Percentiles rank a stretch among this genome's conserved stretches.
These are phyloP conservation scores for Hetaerina americana DNA, from an alignment of 1,140 invertebrate species.

Conservation along the genomic window DNA sequence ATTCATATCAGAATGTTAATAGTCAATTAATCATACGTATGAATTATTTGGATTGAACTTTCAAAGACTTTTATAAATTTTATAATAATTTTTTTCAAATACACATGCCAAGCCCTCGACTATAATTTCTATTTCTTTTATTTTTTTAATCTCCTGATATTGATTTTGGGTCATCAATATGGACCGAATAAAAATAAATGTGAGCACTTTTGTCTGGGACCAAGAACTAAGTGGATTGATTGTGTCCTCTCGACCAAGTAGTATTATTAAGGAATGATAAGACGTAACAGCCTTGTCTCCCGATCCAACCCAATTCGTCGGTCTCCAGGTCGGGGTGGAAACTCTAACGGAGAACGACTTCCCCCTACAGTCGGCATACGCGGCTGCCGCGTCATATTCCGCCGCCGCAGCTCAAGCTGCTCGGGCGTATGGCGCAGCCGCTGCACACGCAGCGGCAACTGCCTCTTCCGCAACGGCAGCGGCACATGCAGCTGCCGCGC, in stretches of 20 bases:
- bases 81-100: too few relatives aligned
- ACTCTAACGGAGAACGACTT: background rate
- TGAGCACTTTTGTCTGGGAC: too few relatives aligned
- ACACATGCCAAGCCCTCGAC: too few relatives aligned
- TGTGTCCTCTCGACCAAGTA: background rate
- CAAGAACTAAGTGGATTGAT: background rate
- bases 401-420: conserved; percentile 49
- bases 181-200: too few relatives aligned
- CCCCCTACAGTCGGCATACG: conserved; percentile 56
- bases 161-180: background rate
- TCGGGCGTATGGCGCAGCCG: conserved; percentile 51
- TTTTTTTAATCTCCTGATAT: background rate
- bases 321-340: background rate
- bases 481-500: conserved; percentile 43
- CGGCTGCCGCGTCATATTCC: conserved; percentile 67
- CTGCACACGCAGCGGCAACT: conserved; percentile 49
- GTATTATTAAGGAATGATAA: background rate
- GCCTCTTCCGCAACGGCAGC: conserved; percentile 41
- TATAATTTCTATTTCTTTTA: background rate
- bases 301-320: background rate
- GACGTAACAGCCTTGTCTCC: background rate
- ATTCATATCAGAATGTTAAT: too few relatives aligned
- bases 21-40: too few relatives aligned
- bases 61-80: too few relatives aligned
- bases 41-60: too few relatives aligned